phyloP scores from a whole-genome alignment of 2,888 invertebrate species.

The Trichogramma evanescens region DNA sequence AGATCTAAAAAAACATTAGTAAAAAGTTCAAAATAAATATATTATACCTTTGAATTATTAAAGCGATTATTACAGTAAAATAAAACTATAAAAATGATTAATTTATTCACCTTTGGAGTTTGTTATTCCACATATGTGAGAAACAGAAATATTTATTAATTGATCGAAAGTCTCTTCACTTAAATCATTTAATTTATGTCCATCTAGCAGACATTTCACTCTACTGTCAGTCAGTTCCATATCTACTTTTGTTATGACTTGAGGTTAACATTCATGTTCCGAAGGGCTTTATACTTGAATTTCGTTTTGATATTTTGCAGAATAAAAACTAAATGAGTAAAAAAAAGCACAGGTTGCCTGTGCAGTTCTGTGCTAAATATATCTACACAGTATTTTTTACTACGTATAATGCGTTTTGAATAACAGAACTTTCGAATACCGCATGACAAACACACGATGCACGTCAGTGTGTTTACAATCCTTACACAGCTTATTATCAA shows the following conservation, averaged over 20 bases:
- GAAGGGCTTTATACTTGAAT: no score
- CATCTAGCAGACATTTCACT: constrained; percentile 26
- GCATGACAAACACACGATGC: no score
- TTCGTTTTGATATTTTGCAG: no score
- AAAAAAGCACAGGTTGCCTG: no score
- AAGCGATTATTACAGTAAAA: neutral
- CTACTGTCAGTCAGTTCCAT: constrained; percentile 35
- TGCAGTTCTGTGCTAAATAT: no score
- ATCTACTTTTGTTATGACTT: neutral
- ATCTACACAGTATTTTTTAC: no score
- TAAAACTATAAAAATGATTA: neutral
- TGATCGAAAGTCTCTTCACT: constrained; percentile 32
- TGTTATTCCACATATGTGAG: constrained; percentile 27
- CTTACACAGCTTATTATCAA: no score
- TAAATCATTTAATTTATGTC: constrained; percentile 30
- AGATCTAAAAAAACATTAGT: constrained; percentile 26
- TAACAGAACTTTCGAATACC: no score
- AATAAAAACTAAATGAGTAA: no score
- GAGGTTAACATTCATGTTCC: constrained; percentile 9
- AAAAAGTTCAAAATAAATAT: neutral
- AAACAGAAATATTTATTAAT: constrained; percentile 28
- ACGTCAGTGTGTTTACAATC: no score
- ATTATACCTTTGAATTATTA: neutral
- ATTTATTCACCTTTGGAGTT: constrained; percentile 31
- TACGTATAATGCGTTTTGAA: no score